Evolutionary conservation across 2,797 vertebrate genomes (phyloP).

Genomic region (Perodicticus potto): DNA sequence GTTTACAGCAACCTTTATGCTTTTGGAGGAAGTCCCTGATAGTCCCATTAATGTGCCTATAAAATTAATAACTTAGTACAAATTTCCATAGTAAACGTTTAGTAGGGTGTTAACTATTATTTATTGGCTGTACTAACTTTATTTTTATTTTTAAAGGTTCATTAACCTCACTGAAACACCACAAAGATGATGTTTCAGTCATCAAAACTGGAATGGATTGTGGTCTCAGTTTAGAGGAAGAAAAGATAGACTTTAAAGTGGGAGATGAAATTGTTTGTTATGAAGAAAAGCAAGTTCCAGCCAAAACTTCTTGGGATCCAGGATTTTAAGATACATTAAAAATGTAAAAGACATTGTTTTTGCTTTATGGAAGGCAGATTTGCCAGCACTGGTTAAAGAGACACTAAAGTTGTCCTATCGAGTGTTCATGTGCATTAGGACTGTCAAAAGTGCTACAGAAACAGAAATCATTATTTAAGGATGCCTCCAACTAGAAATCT

Average conservation of each 20-base stretch:
- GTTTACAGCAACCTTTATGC: background rate
- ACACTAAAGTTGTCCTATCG: background rate
- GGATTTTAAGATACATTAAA: conserved; percentile 91
- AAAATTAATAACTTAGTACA: background rate
- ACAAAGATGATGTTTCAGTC: conserved; percentile 92
- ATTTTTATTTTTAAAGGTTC: conserved; percentile 86
- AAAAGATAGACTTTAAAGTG: conserved; percentile 87
- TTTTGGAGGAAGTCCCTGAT: background rate
- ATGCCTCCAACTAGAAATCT: background rate
- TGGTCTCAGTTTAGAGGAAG: conserved; percentile 91
- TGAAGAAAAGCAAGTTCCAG: conserved; percentile 87
- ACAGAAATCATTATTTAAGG: background rate
- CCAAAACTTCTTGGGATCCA: conserved; percentile 95
- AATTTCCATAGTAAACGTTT: background rate
- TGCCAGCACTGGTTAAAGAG: background rate
- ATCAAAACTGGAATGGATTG: conserved; percentile 95
- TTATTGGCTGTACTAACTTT: conserved; percentile 16
- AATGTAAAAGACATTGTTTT: background rate
- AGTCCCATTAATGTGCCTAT: background rate
- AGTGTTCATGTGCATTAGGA: background rate
- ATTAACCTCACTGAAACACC: conserved; percentile 93
- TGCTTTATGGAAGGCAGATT: background rate
- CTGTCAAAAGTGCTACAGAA: background rate
- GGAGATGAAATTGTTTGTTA: conserved; percentile 94
- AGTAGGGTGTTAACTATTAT: background rate